phyloP scores from a whole-genome alignment of 2,113 vertebrate species.

The Phrynosoma blainvillii region DNA sequence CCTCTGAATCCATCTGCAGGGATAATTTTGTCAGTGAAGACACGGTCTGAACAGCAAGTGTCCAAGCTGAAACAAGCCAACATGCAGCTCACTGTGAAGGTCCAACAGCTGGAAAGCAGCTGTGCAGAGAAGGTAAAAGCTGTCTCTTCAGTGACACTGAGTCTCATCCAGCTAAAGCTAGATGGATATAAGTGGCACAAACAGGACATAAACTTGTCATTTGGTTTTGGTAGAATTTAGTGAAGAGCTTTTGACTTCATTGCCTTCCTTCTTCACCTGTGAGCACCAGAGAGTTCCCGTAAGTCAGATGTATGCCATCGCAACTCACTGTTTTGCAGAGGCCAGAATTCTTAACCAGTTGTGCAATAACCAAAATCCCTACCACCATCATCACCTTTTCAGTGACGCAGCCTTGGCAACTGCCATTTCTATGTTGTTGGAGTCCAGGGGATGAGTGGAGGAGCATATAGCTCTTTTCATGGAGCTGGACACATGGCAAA shows the following conservation, averaged over 20 bases:
- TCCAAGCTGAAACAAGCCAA: conserved; percentile 88
- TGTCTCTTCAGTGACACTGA: fast-evolving
- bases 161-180: background rate
- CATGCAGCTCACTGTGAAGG: conserved; percentile 80
- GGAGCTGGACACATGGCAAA: too few species aligned
- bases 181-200: background rate
- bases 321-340: too few species aligned
- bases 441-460: too few species aligned
- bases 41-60: conserved; percentile 83
- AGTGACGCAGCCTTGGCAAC: too few species aligned
- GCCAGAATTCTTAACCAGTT: too few species aligned
- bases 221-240: too few species aligned
- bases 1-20: conserved; percentile 73
- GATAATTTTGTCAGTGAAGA: conserved; percentile 91
- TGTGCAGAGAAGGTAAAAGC: conserved; percentile 83
- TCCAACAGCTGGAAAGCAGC: conserved; percentile 85
- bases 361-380: too few species aligned
- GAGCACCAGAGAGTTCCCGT: background rate
- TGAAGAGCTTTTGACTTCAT: background rate
- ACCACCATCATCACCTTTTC: too few species aligned
- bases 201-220: too few species aligned
- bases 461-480: too few species aligned
- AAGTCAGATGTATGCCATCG: too few species aligned
- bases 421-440: too few species aligned
- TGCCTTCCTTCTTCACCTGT: background rate